These are phyloP conservation scores for Erpornis zantholeuca DNA, from an alignment of 2,113 vertebrate species.

Conservation along the genomic window DNA sequence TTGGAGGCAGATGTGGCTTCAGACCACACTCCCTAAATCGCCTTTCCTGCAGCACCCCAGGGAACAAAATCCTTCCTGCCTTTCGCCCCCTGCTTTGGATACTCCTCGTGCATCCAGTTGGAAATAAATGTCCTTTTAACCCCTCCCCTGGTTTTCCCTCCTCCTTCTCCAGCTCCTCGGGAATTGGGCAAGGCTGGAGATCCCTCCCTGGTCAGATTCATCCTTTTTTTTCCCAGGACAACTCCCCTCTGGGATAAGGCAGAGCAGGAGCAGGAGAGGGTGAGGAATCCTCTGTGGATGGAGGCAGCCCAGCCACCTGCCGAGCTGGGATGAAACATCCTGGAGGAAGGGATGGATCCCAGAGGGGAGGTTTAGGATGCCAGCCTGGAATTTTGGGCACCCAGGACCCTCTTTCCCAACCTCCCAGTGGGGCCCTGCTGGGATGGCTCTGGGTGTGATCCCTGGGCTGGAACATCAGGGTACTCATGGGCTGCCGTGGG, in stretches of 20 bases:
- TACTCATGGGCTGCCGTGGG: no score
- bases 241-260: background rate
- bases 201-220: background rate
- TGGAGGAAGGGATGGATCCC: background rate
- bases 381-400: background rate
- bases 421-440: background rate
- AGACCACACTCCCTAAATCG: background rate
- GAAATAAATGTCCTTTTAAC: background rate
- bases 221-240: background rate
- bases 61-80: background rate
- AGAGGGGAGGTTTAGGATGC: background rate
- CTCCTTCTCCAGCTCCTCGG: background rate
- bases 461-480: background rate
- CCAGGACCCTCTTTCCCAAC: background rate
- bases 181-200: background rate
- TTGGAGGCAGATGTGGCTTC: background rate
- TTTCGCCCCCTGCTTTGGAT: background rate
- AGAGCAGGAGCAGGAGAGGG: background rate
- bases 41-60: background rate
- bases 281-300: background rate
- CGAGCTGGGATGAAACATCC: background rate
- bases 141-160: background rate
- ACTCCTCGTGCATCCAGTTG: background rate
- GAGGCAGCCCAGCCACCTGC: background rate
- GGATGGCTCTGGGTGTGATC: rapidly evolving